Base-by-base conservation (phyloP, 2,797 vertebrate genomes). In the Antrozous pallidus region DNA sequence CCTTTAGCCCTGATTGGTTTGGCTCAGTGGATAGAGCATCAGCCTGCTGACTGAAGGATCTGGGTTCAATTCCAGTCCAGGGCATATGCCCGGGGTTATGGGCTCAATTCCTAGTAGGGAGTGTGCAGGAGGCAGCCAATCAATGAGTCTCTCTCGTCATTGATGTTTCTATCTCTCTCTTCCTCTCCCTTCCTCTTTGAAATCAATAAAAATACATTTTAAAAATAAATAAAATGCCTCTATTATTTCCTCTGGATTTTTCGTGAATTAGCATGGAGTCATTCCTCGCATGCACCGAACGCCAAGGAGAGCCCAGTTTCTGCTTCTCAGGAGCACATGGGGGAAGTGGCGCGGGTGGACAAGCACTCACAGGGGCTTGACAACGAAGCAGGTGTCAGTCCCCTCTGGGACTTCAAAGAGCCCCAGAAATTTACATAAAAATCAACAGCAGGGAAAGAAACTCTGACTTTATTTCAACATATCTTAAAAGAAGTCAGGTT, bases 401-500 rank as follows among this genome's bases (percentile, higher is more conserved):
- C 69, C 56, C 63, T 63, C n/a, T 0, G 47, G 38, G 40, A 74
- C 26, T 54, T 87, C 67, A 78, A 80, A 49, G 74, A 56, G 31
- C 17, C 42, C 38, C 77, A 51, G 84, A 91, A 89, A 91, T 49
- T 71, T 54, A 79, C 14, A 38, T 73, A 33, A 47, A 91, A 73
- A 56, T 65, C 5, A 74, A 91, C 74, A 54, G 11, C 14, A 26
- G 33, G 42, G 14, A 86, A 83, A 74, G 51, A 77, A 83, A 75
- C 54, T 77, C 58, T 79, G 61, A 86, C 65, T 58, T 71, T 17
- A 58, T 78, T 92, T 63, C 40, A 58, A 87, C 28, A 67, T 13
- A 71, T 61, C 31, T 91, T 83, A 74, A 75, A 90, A 65, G 31
- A 86, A 85, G 70, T 89, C 63, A 90, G 16, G 45, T 79, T 77